Evolutionary conservation across 2,113 vertebrate species (phyloP).

Genomic region (Cyanistes caeruleus): DNA sequence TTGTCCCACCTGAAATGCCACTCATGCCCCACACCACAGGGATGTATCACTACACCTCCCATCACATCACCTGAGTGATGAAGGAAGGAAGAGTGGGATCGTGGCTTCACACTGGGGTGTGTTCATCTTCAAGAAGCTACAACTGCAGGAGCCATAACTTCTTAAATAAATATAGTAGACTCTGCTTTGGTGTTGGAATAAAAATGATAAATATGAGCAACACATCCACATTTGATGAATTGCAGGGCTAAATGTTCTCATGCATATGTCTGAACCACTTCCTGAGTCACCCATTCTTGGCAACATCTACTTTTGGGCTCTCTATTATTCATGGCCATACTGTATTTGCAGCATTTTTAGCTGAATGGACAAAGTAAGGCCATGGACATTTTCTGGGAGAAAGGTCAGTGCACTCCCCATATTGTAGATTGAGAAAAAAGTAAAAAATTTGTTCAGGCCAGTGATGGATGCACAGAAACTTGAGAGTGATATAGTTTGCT

Average conservation of each 20-base stretch:
- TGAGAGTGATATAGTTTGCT: background rate
- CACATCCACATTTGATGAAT: slow-evolving; percentile 24
- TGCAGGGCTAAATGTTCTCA: slow-evolving; percentile 54
- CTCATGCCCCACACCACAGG: background rate
- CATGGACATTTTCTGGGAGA: background rate
- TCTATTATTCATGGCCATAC: slow-evolving; percentile 56
- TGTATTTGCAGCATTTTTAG: slow-evolving; percentile 26
- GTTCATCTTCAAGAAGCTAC: background rate
- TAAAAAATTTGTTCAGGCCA: background rate
- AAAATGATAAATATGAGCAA: slow-evolving; percentile 49
- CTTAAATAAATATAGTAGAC: background rate
- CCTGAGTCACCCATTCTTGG: slow-evolving; percentile 62
- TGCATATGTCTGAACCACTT: slow-evolving; percentile 58
- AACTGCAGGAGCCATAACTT: background rate
- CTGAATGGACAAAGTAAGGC: slow-evolving; percentile 26
- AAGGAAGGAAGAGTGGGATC: background rate
- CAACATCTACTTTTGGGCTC: slow-evolving; percentile 26
- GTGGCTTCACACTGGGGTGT: background rate
- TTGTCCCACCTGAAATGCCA: background rate
- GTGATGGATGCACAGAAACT: background rate
- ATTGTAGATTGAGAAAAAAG: background rate
- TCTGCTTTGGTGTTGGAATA: background rate
- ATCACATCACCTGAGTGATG: background rate
- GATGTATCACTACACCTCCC: background rate
- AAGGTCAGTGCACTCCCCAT: background rate